These are phyloP conservation scores for Hirtodrosophila histrioides DNA, from an alignment of 2,888 invertebrate genomes.

Conservation along the genomic window DNA sequence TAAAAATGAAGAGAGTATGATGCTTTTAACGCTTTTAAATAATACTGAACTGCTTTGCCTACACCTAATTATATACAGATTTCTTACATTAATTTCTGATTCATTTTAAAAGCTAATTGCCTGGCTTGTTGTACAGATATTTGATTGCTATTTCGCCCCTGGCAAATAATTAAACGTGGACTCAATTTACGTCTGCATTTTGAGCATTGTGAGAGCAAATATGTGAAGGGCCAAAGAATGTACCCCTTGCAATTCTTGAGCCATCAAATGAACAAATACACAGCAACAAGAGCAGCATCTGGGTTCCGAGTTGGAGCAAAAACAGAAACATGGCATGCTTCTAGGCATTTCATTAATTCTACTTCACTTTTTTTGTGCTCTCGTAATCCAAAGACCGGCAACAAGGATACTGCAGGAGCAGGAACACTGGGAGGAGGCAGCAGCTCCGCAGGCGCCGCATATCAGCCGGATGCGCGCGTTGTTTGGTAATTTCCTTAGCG, in stretches of 20 bases:
- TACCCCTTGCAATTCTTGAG: slow-evolving; percentile 1
- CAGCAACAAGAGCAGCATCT: slow-evolving; percentile 19
- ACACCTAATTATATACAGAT: no score
- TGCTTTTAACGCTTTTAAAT: no score
- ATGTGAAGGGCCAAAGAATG: not conserved
- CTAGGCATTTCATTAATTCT: slow-evolving; percentile 71
- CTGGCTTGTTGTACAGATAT: not conserved
- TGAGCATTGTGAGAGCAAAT: no score
- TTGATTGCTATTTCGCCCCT: not conserved
- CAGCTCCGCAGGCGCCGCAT: slow-evolving; percentile 65
- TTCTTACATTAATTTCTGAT: no score
- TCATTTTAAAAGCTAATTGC: no score
- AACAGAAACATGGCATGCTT: slow-evolving; percentile 55
- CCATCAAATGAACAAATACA: slow-evolving; percentile 15
- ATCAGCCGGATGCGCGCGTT: slow-evolving; percentile 75
- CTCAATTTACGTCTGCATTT: slow-evolving; percentile 27
- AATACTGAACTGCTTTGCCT: no score
- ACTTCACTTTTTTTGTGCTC: slow-evolving; percentile 55
- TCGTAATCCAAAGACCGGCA: slow-evolving; percentile 35
- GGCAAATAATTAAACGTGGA: slow-evolving; percentile 23
- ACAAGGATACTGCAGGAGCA: slow-evolving; percentile 28
- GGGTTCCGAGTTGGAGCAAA: not conserved
- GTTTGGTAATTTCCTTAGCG: slow-evolving; percentile 77
- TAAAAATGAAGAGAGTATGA: no score
- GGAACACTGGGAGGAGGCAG: slow-evolving; percentile 1